Evolutionary conservation across 2,888 invertebrate genomes (phyloP).

Genomic region (Scaptomyza parva): DNA sequence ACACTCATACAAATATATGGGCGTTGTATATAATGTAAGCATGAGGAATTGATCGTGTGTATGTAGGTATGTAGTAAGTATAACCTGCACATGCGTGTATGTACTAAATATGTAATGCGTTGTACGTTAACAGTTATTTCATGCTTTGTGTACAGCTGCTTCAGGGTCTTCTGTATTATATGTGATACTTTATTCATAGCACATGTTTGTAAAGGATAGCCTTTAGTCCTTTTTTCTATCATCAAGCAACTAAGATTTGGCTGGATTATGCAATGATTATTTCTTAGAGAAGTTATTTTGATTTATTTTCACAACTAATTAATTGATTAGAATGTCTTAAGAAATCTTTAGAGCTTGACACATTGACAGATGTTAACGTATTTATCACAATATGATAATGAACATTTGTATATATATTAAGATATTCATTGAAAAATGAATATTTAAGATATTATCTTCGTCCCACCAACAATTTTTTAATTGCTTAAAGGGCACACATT

Average conservation of each 20-base stretch:
- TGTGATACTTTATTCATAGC: too few relatives aligned
- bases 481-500: not conserved
- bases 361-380: not conserved
- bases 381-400: not conserved
- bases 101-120: not conserved
- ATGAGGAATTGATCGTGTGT: slow-evolving; percentile 11
- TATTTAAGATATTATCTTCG: not conserved
- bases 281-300: too few relatives aligned
- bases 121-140: slow-evolving; percentile 1
- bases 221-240: too few relatives aligned
- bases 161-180: not conserved
- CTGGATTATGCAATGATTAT: too few relatives aligned
- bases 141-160: not conserved
- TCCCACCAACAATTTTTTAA: not conserved
- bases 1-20: slow-evolving; percentile 9
- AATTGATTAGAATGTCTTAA: too few relatives aligned
- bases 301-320: too few relatives aligned
- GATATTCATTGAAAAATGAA: too few relatives aligned
- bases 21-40: slow-evolving; percentile 27
- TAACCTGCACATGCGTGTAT: too few relatives aligned
- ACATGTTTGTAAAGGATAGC: too few relatives aligned
- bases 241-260: too few relatives aligned
- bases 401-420: not conserved
- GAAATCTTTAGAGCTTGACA: not conserved
- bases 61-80: slow-evolving; percentile 1